Conservation (phyloP, 1,140 invertebrate species). For the Himalopsyche phryganea region DNA sequence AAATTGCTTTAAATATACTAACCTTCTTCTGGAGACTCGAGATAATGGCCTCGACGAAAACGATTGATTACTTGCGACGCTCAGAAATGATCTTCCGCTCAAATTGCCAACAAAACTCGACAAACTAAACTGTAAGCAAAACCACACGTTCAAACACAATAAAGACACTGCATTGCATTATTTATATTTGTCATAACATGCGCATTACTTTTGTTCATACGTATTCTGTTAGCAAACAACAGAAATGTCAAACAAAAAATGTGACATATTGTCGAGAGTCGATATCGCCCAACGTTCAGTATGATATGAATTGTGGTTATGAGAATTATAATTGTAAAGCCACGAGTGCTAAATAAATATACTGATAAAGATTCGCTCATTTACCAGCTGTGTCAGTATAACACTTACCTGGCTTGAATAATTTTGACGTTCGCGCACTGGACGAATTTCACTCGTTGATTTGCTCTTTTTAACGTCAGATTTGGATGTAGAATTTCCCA, state of each 20-base stretch:
- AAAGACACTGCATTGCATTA: background rate
- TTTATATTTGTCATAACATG: background rate
- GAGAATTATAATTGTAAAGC: background rate
- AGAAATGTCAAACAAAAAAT: background rate
- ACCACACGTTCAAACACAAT: slow-evolving; percentile 28
- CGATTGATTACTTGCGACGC: slow-evolving; percentile 50
- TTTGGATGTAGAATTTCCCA: slow-evolving; percentile 20
- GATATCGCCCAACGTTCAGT: background rate
- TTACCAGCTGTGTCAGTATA: slow-evolving; percentile 23
- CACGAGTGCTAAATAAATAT: slow-evolving; percentile 14
- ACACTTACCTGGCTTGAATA: slow-evolving; percentile 18
- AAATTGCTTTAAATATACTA: slow-evolving; percentile 12
- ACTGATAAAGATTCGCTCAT: slow-evolving; percentile 8
- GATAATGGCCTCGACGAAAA: slow-evolving; percentile 57
- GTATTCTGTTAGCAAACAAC: background rate
- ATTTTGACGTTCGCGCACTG: slow-evolving; percentile 19
- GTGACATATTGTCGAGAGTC: background rate
- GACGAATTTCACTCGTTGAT: slow-evolving; percentile 3
- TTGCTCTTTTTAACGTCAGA: background rate
- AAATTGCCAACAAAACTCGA: slow-evolving; percentile 52
- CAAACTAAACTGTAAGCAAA: slow-evolving; percentile 49
- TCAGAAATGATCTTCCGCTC: slow-evolving; percentile 50
- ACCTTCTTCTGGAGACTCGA: slow-evolving; percentile 59
- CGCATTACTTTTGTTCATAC: background rate
- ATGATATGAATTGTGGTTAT: background rate